Evolutionary conservation across 2,797 vertebrate genomes (phyloP).

Genomic region (Neosalanx taihuensis): DNA sequence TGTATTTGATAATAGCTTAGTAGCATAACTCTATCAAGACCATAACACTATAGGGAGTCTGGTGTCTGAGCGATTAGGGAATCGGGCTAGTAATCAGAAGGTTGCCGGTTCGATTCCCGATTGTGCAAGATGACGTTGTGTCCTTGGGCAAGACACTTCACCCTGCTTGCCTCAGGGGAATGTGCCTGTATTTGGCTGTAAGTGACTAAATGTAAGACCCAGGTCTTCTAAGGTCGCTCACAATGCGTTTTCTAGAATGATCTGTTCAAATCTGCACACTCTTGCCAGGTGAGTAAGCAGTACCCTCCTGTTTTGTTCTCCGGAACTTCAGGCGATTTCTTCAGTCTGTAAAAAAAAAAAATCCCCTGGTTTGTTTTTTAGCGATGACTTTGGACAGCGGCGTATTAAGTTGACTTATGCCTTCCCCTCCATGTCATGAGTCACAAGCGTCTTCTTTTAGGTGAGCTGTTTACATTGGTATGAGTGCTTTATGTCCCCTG

Average conservation of each 20-base stretch:
- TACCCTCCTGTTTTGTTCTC: neutral
- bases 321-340: neutral
- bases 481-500: constrained; percentile 46
- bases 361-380: constrained; percentile 3
- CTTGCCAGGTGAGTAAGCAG: constrained; percentile 6
- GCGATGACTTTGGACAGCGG: constrained; percentile 21
- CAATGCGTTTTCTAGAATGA: no score
- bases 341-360: neutral
- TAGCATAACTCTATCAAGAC: neutral
- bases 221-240: neutral
- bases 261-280: constrained; percentile 2
- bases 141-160: no score
- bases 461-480: constrained; percentile 52
- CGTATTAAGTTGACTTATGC: constrained; percentile 42
- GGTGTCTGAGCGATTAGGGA: no score
- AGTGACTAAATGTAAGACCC: no score
- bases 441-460: constrained; percentile 38
- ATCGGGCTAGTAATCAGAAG: no score
- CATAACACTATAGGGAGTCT: no score
- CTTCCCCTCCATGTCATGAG: constrained; percentile 29
- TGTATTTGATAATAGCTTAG: neutral
- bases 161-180: no score
- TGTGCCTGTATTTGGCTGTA: no score
- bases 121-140: no score
- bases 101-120: no score